These are phyloP conservation scores for Tyrophagus putrescentiae DNA, from an alignment of 1,140 invertebrate genomes.

Conservation along the genomic window DNA sequence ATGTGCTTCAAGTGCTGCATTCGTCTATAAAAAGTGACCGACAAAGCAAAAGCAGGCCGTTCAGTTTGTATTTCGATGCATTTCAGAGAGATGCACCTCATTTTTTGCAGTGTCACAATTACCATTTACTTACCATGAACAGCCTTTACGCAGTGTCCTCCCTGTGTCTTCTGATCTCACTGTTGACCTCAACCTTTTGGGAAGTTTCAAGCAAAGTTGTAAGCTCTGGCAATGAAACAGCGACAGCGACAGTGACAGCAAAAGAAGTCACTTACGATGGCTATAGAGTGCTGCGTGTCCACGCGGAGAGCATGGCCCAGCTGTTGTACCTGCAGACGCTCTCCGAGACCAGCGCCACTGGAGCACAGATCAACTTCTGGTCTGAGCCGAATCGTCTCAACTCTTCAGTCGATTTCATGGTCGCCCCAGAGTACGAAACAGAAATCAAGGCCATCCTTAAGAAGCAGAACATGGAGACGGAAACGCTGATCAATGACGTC, in stretches of 20 bases:
- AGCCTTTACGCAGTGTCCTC: no score
- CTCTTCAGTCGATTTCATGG: conserved; percentile 50
- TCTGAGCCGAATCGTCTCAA: conserved; percentile 38
- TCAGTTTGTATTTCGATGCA: no score
- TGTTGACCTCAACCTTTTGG: no score
- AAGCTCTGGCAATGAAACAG: no score
- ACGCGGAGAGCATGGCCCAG: conserved; percentile 14
- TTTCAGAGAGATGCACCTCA: no score
- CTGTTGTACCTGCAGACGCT: conserved; percentile 7
- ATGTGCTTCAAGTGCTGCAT: no score
- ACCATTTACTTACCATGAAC: no score
- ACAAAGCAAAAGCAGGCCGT: no score
- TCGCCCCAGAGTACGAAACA: conserved; percentile 45
- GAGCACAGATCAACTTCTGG: conserved; percentile 39
- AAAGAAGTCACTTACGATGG: conserved; percentile 17
- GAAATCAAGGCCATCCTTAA: conserved; percentile 49
- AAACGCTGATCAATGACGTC: conserved; percentile 53
- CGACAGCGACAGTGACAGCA: neutral
- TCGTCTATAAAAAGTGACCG: no score
- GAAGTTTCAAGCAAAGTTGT: no score
- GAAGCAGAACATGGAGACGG: conserved; percentile 46
- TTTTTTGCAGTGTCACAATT: no score
- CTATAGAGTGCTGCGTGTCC: conserved; percentile 16
- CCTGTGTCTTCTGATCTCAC: no score
- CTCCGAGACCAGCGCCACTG: neutral